Evolutionary conservation across 2,113 vertebrate genomes (phyloP), one percentile per base, ranked within the genome.

Genomic region (Platichthys stellatus): DNA sequence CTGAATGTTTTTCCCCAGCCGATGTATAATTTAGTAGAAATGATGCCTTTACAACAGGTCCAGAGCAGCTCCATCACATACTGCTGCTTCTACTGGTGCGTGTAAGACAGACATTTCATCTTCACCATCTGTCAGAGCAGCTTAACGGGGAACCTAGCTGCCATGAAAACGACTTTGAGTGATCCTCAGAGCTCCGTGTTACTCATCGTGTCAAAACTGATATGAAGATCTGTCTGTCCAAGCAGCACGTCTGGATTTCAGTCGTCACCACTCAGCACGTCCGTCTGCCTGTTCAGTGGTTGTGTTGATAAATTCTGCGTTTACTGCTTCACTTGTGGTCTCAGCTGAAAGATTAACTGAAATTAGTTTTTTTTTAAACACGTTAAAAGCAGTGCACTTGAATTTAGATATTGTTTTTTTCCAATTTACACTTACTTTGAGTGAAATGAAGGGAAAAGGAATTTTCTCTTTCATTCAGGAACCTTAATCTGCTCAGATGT

Each of bases 151-250:
- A 65, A 59, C 77, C 72, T 51, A 83, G 66, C 40, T 43, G 26
- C n/a, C 47, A 20, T 59, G 54, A 74, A 62, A 71, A 66, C 64
- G 53, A 54, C 78, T 65, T 64, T 59, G 78, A 63, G 68, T 17
- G 76, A 80, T 28, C 21, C 17, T 78, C 26, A 67, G 51, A 31
- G 45, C 62, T 49, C 54, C 4, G 23, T 75, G 68, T 65, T 75
- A 72, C 58, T 81, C 76, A 64, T 54, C 51, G 72, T 76, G 78
- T 80, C 78, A 78, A 24, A 68, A 60, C 26, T 0, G 24, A 23
- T 61, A 54, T 67, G 66, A 84, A 70, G 59, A 78, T 66, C 59
- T 78, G 80, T 79, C 82, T 67, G 61, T 84, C 57, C 51, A 11
- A 9, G 20, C 51, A n/a, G 14, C 51, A n/a, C 51, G 18, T n/a